These are phyloP conservation scores for Cyclopterus lumpus DNA, from an alignment of 2,797 vertebrate genomes.

Conservation along the genomic window DNA sequence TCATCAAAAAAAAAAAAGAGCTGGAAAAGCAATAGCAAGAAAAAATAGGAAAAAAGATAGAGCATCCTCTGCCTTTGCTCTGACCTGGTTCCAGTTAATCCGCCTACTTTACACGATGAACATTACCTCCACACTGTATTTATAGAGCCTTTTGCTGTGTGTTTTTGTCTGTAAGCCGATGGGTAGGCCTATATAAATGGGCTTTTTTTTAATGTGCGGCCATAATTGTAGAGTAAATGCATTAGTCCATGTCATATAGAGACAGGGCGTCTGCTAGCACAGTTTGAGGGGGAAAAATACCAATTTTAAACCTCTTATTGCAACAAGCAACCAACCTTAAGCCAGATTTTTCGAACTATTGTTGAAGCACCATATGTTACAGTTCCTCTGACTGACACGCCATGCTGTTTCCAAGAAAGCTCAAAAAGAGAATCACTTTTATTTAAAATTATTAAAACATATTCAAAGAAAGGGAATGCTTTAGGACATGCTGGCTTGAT, in stretches of 20 bases:
- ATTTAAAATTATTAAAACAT: neutral
- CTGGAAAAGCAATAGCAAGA: conserved; percentile 30
- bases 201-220: conserved; percentile 7
- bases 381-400: neutral
- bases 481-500: neutral
- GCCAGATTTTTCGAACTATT: conserved; percentile 6
- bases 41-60: conserved; percentile 64
- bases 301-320: neutral
- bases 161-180: conserved; percentile 35
- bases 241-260: conserved; percentile 19
- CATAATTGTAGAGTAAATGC: conserved; percentile 35
- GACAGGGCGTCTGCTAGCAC: conserved; percentile 21
- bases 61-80: conserved; percentile 73
- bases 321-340: neutral
- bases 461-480: neutral
- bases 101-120: conserved; percentile 80
- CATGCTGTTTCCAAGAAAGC: neutral
- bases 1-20: conserved; percentile 46
- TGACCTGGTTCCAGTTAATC: conserved; percentile 84
- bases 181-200: conserved; percentile 34
- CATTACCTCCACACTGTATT: conserved; percentile 78
- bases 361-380: neutral
- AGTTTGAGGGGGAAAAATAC: neutral
- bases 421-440: neutral
- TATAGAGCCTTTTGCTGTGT: conserved; percentile 68